A percentile compares a stretch with the other conserved stretches of the same genome.
Conservation (phyloP, 2,113 vertebrate species). For the Osmerus mordax region DNA sequence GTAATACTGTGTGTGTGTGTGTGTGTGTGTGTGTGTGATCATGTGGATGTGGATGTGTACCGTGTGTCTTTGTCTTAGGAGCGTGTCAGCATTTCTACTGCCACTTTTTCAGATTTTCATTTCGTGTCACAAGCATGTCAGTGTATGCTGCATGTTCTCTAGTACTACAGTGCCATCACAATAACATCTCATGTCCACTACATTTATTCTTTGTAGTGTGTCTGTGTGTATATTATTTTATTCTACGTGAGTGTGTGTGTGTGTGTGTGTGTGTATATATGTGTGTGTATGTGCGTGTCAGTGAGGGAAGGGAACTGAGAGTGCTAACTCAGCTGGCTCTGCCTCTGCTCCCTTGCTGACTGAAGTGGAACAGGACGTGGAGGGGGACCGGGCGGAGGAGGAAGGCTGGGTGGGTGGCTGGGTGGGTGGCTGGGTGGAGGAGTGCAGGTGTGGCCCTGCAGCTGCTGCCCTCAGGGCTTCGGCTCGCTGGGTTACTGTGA, state of each 20-base stretch:
- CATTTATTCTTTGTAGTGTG: background rate
- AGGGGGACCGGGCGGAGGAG: background rate
- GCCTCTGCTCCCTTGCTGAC: slow-evolving; percentile 38
- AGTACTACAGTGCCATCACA: background rate
- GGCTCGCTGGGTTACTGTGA: background rate
- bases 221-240: background rate
- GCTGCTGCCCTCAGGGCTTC: background rate
- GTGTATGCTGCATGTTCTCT: no score
- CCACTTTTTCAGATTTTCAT: no score
- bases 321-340: slow-evolving; percentile 54
- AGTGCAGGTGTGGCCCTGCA: background rate
- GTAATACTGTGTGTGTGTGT: no score
- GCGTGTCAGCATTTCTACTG: no score
- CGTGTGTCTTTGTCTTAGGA: no score
- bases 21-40: no score
- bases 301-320: slow-evolving; percentile 44
- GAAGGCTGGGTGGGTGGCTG: slow-evolving; percentile 6
- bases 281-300: background rate
- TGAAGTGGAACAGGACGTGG: slow-evolving; percentile 16
- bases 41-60: no score
- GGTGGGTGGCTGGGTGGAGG: background rate
- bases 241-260: slow-evolving; percentile 1
- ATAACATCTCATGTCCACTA: background rate
- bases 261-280: slow-evolving; percentile 13
- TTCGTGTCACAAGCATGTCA: no score